Percentiles rank a stretch among this genome's conserved stretches.
phyloP scores from a whole-genome alignment of 2,113 vertebrate species.

The Picathartes gymnocephalus region DNA sequence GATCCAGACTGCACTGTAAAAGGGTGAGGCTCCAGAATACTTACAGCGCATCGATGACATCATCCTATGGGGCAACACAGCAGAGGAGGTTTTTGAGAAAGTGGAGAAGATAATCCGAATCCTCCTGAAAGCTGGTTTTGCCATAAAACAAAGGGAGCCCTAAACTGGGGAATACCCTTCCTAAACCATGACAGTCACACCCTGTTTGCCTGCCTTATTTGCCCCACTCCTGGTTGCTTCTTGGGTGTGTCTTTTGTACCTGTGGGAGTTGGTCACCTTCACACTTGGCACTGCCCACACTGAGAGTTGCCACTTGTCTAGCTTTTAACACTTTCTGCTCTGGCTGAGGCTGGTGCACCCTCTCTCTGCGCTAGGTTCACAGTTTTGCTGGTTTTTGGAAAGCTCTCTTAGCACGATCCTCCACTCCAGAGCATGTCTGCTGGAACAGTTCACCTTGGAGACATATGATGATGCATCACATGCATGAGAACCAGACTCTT shows the following conservation, averaged over 20 bases:
- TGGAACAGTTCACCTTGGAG: background rate
- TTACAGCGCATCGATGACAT: background rate
- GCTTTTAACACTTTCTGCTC: background rate
- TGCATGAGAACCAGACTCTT: background rate
- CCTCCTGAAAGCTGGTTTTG: background rate
- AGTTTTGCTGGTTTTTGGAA: background rate
- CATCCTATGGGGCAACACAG: background rate
- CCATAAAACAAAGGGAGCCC: background rate
- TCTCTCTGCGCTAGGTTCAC: background rate
- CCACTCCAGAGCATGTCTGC: background rate
- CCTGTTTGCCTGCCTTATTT: background rate
- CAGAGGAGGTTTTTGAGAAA: background rate
- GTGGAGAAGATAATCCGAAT: background rate
- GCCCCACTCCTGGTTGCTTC: background rate
- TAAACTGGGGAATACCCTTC: background rate
- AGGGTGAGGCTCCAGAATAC: background rate
- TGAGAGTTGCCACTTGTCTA: background rate
- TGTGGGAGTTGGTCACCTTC: background rate
- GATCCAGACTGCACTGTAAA: background rate
- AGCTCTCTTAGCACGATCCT: background rate
- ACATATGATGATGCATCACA: background rate
- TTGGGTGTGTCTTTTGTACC: background rate
- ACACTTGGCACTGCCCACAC: background rate
- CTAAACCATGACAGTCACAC: background rate
- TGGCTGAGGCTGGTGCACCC: background rate